Conservation (phyloP, 1,140 invertebrate species). For the Sminthurides bifidus region DNA sequence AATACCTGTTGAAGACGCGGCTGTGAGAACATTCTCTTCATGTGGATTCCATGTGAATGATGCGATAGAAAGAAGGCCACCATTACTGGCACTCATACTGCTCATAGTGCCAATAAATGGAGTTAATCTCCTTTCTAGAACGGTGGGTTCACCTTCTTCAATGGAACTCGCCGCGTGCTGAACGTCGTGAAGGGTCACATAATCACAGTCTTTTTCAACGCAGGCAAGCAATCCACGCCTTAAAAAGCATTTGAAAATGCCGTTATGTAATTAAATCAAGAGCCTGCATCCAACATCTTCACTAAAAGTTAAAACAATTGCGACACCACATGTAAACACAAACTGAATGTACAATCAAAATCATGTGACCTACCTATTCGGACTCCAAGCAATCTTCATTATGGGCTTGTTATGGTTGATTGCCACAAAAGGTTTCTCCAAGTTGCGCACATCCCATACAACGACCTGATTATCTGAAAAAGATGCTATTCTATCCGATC, state of each 20-base stretch:
- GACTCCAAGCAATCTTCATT: conserved; percentile 52
- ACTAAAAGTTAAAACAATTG: no score
- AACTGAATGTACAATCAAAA: not conserved
- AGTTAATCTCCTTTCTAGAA: conserved; percentile 53
- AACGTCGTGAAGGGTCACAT: conserved; percentile 65
- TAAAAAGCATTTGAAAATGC: conserved; percentile 34
- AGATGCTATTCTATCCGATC: conserved; percentile 66
- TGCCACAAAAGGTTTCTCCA: conserved; percentile 69
- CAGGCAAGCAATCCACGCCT: conserved; percentile 46
- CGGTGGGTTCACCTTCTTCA: conserved; percentile 60
- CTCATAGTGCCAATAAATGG: conserved; percentile 23
- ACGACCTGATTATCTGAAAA: conserved; percentile 65
- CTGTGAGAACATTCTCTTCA: conserved; percentile 61
- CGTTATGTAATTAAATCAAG: no score
- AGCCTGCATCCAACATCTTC: no score
- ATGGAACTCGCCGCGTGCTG: conserved; percentile 54
- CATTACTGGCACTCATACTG: conserved; percentile 32
- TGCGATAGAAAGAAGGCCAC: no score
- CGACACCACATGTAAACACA: not conserved
- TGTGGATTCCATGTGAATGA: conserved; percentile 73
- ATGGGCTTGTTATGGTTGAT: conserved; percentile 57
- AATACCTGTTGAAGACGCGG: conserved; percentile 48
- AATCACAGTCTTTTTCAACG: conserved; percentile 45
- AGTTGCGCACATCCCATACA: conserved; percentile 76
- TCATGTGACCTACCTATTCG: conserved; percentile 53